Base-by-base conservation (phyloP, 2,888 invertebrate genomes). In the Rhopalosiphum nymphaeae region DNA sequence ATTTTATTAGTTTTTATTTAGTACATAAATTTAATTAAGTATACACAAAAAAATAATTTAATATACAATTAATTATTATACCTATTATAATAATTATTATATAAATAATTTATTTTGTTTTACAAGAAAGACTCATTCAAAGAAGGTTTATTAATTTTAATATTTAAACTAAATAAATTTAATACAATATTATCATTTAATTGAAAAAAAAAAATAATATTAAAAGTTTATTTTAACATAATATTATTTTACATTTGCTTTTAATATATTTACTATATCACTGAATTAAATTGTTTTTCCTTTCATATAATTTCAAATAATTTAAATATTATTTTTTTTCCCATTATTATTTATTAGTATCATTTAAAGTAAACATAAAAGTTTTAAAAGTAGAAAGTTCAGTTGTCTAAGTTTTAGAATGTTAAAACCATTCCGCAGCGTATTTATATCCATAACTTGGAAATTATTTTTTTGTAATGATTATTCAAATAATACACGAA, bases 331-430 rank as follows among this genome's bases (percentile, higher is more conserved):
- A 61, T 67, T 67, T 16, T 67, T 67, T 67, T 67, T 16, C 5
- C 13, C 13, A 16, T 36, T n/a, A 67, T n/a, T 67, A n/a, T 67
- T 67, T 67, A 67, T 67, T n/a, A 67, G 67, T 67, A n/a, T n/a
- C 67, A 42, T 56, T 56, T 36, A 56, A 88, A 88, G 36, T 56
- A 88, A 88, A 56, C 11, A 25, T n/a, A 88, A 88, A 88, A 88
- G 88, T 88, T 88, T 88, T 26, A 1, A 56, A 56, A 88, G 56
- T 42, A 88, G 53, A 11, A 56, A 88, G 36, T 56, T 56, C 10
- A 56, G 53, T 56, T 56, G 56, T 88, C 1, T 88, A 88, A 88
- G 56, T 88, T 56, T 42, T 56, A 88, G 42, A 56, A 88, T 88
- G 56, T 88, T 88, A 56, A 36, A 88, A 56, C 26, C 36, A 53